Base-by-base conservation (phyloP, 1,140 invertebrate genomes). In the Akabosia matsudoensis region DNA sequence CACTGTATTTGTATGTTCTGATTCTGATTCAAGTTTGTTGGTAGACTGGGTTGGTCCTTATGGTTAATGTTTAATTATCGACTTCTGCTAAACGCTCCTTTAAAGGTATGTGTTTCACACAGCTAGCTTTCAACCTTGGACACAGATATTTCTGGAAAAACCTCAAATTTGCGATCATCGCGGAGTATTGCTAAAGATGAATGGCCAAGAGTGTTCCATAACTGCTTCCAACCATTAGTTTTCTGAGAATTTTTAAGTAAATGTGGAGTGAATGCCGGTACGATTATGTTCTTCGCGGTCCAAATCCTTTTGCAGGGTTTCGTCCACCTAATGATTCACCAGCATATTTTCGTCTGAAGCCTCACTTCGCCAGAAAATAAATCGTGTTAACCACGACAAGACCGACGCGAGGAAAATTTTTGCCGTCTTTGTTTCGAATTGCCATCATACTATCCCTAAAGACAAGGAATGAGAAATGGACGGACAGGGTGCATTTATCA, bases 401-500 rank as follows among this genome's bases (percentile, higher is more conserved):
- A 56, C n/a, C 37, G 37, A 45, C 3, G 13, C 54, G 24, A 56
- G 3, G 54, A 56, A 24, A 18, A 56, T 10, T 56, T 56, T 31
- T 67, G 22, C 61, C 30, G 61, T 67, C 30, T 67, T 45, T 45
- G 37, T 45, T 45, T 45, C 18, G 37, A 45, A 45, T 45, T 1
- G 28, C 31, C 7, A 67, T 4, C 61, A 30, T 76, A 56, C n/a
- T n/a, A n/a, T n/a, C 28, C 18, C 70, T 34, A 56, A 33, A 26
- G 30, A 76, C 56, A 74, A 31, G 24, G 33, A 22, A 51, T 26
- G 26, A 75, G 61, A 67, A 67, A 75, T 73, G 70, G 30, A 71
- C 52, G 18, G 28, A 18, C 14, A 67, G 34, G 52, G 61, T 70
- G 30, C 74, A 75, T 75, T 78, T 74, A 78, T 79, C 75, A 79